Evolutionary conservation across 2,888 invertebrate species (phyloP).

Genomic region (Blomia tropicalis): DNA sequence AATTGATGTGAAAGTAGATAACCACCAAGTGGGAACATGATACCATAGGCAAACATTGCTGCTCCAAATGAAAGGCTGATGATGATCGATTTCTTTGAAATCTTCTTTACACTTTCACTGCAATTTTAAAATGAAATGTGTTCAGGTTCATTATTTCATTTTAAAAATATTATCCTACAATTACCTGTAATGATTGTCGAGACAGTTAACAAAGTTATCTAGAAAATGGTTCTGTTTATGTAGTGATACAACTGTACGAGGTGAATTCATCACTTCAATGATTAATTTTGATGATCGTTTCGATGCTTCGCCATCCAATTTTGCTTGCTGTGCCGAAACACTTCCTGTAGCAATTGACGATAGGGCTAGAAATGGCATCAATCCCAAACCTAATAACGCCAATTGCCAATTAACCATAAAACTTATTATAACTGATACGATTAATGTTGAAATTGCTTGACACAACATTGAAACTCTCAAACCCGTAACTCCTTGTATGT

Average conservation of each 20-base stretch:
- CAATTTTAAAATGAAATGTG: neutral
- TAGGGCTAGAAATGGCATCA: conserved; percentile 50
- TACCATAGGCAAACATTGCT: conserved; percentile 54
- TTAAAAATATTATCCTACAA: too few species aligned
- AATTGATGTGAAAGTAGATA: conserved; percentile 47
- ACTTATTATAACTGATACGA: conserved; percentile 48
- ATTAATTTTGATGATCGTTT: conserved; percentile 41
- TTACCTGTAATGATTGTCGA: conserved; percentile 42
- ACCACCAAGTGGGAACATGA: conserved; percentile 55
- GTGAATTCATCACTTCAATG: conserved; percentile 55
- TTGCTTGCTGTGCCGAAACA: neutral
- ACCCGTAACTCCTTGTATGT: conserved; percentile 51
- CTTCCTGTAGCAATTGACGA: conserved; percentile 39
- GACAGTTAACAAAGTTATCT: conserved; percentile 46
- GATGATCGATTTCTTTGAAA: conserved; percentile 34
- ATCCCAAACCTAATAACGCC: conserved; percentile 49
- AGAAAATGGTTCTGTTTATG: conserved; percentile 51
- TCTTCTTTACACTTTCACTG: neutral
- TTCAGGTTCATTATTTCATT: too few species aligned
- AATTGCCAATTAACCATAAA: conserved; percentile 53
- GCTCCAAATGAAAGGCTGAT: conserved; percentile 53
- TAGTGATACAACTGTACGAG: conserved; percentile 44
- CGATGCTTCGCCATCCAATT: conserved; percentile 43
- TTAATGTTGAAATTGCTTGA: conserved; percentile 41
- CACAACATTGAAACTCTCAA: conserved; percentile 54